These are phyloP conservation scores for Drosophila emarginata DNA, from an alignment of 2,888 invertebrate species.

Conservation along the genomic window DNA sequence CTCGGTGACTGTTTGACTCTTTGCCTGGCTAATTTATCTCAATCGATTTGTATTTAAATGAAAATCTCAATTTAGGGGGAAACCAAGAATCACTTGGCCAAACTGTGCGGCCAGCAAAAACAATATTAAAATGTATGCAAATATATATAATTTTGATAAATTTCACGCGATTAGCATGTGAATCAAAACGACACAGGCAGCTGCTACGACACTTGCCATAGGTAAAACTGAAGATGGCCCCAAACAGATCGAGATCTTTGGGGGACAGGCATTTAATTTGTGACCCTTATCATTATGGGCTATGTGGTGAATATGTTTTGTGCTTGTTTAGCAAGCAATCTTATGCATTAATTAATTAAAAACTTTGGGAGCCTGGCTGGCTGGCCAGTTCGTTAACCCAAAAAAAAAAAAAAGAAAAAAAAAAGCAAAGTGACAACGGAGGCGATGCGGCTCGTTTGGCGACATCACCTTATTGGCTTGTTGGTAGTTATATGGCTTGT, in stretches of 20 bases:
- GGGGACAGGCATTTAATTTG: slow-evolving; percentile 55
- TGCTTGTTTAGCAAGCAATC: slow-evolving; percentile 45
- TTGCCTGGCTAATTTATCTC: slow-evolving; percentile 66
- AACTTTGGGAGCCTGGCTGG: slow-evolving; percentile 4
- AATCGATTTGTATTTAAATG: slow-evolving; percentile 70
- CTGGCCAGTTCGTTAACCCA: slow-evolving; percentile 67
- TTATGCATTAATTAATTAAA: slow-evolving; percentile 69
- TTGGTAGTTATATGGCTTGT: not conserved
- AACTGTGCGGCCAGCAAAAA: slow-evolving; percentile 23
- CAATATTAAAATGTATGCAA: slow-evolving; percentile 47
- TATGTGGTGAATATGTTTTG: slow-evolving; percentile 62
- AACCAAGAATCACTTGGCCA: slow-evolving; percentile 40
- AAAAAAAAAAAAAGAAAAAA: slow-evolving; percentile 18
- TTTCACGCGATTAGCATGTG: slow-evolving; percentile 72
- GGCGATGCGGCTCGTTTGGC: slow-evolving; percentile 26
- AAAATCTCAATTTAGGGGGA: slow-evolving; percentile 53
- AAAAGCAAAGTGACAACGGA: slow-evolving; percentile 17
- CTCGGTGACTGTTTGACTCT: not conserved
- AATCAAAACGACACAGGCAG: slow-evolving; percentile 45
- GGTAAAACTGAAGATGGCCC: not conserved
- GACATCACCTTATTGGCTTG: slow-evolving; percentile 34
- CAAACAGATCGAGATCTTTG: not conserved
- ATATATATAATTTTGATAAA: slow-evolving; percentile 50
- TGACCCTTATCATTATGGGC: slow-evolving; percentile 64
- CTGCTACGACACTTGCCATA: slow-evolving; percentile 33